Percentiles rank a stretch among this genome's conserved stretches.
These are phyloP conservation scores for Clavelina lepadiformis DNA, from an alignment of 23 tunicate species.

Conservation along the genomic window DNA sequence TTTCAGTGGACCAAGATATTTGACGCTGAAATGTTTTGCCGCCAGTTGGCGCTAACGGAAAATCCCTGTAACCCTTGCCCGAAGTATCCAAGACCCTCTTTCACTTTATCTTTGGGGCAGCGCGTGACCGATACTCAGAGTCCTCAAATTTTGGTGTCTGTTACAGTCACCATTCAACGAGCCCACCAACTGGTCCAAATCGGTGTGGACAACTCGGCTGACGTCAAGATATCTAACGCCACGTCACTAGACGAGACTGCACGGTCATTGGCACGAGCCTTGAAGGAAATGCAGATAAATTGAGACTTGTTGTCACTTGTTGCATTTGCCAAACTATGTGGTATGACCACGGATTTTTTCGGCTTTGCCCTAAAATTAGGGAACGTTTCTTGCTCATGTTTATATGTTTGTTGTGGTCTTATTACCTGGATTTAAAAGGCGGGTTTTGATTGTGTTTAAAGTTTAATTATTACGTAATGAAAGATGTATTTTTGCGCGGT, in stretches of 20 bases:
- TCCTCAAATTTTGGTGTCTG: slow-evolving; percentile 23
- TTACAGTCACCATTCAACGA: slow-evolving; percentile 42
- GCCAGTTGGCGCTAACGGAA: slow-evolving; percentile 12
- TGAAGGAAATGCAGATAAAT: slow-evolving; percentile 3
- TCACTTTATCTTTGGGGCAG: slow-evolving; percentile 59
- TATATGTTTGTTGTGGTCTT: no score
- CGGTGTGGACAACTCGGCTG: slow-evolving; percentile 23
- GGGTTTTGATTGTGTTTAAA: no score
- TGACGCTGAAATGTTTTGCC: slow-evolving; percentile 47
- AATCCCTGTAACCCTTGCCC: background rate
- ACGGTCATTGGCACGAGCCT: background rate
- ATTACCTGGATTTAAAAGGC: no score
- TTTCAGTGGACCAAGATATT: slow-evolving; percentile 62
- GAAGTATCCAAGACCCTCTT: slow-evolving; percentile 21
- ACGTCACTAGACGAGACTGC: slow-evolving; percentile 49
- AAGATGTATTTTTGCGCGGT: no score
- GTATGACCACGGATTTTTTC: no score
- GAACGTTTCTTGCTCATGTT: no score
- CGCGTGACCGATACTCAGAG: slow-evolving; percentile 11
- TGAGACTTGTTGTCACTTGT: no score
- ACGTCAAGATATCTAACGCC: slow-evolving; percentile 34
- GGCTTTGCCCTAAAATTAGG: no score
- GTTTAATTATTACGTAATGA: no score
- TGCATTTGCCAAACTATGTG: no score
- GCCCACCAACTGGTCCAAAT: slow-evolving; percentile 44